phyloP scores from a whole-genome alignment of 2,797 vertebrate genomes.

The Sebastes nivosus region DNA sequence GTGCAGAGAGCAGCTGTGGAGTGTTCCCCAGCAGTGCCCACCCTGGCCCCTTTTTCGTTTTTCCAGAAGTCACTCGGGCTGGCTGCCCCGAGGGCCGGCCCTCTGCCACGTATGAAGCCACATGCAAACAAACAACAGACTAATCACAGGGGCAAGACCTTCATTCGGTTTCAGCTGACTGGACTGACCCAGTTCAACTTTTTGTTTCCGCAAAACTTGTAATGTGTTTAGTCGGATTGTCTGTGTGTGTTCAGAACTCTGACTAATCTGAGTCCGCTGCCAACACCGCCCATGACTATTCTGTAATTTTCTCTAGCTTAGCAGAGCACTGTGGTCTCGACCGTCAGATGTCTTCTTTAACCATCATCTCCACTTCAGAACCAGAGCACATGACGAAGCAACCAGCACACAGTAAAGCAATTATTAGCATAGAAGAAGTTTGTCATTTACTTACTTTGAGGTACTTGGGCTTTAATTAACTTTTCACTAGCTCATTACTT shows the following conservation, averaged over 20 bases:
- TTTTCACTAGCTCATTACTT: neutral
- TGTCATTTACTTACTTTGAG: constrained; percentile 8
- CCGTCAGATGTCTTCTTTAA: constrained; percentile 27
- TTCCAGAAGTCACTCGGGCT: constrained; percentile 68
- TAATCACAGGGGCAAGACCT: constrained; percentile 61
- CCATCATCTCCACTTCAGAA: constrained; percentile 28
- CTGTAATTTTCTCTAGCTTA: constrained; percentile 29
- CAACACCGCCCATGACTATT: constrained; percentile 29
- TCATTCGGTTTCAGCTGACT: constrained; percentile 50
- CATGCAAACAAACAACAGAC: constrained; percentile 63
- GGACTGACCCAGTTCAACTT: constrained; percentile 66
- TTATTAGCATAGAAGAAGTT: constrained; percentile 2
- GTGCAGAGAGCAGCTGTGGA: constrained; percentile 64
- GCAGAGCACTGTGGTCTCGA: constrained; percentile 8
- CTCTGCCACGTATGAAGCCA: constrained; percentile 48
- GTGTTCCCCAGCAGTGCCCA: constrained; percentile 50
- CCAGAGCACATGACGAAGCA: constrained; percentile 22
- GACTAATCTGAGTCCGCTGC: constrained; percentile 42
- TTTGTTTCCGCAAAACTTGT: constrained; percentile 40
- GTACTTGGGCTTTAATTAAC: neutral
- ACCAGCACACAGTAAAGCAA: neutral
- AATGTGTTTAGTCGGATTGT: constrained; percentile 23
- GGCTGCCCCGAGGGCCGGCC: constrained; percentile 52
- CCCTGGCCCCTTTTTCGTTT: constrained; percentile 53
- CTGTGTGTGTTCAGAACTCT: constrained; percentile 8